phyloP scores from a whole-genome alignment of 2,888 invertebrate species.

The Alloscopus bannaensis region DNA sequence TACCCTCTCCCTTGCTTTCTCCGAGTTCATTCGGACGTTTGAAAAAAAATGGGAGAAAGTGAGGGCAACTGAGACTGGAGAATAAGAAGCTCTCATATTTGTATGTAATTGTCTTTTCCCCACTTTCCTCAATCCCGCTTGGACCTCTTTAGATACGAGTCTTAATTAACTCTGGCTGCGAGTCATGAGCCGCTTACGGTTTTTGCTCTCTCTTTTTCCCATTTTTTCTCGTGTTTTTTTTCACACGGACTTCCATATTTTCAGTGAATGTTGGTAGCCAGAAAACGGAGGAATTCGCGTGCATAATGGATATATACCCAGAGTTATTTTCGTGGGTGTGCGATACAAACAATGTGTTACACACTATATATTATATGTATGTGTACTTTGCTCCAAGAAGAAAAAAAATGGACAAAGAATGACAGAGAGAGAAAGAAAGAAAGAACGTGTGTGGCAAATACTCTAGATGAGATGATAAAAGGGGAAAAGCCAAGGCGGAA shows the following conservation, averaged over 20 bases:
- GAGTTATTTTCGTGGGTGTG: background rate
- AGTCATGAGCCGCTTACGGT: conserved; percentile 16
- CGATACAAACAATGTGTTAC: background rate
- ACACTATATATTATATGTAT: background rate
- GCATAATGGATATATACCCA: background rate
- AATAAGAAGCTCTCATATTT: too few relatives aligned
- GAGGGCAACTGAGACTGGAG: too few relatives aligned
- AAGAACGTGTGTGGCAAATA: conserved; percentile 24
- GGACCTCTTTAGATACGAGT: conserved; percentile 17
- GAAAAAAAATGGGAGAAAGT: background rate
- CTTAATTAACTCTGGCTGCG: conserved; percentile 18
- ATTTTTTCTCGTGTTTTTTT: background rate
- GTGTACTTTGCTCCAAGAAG: background rate
- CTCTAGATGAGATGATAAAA: conserved; percentile 12
- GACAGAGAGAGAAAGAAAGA: conserved; percentile 5
- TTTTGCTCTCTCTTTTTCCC: background rate
- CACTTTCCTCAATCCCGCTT: conserved; percentile 19
- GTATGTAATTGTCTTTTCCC: conserved; percentile 19
- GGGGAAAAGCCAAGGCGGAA: conserved; percentile 11
- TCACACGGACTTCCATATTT: background rate
- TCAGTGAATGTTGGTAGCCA: background rate
- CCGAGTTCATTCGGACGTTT: background rate
- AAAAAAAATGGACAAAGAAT: background rate
- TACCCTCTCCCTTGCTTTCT: background rate
- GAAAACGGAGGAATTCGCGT: background rate